Percentiles rank a stretch among this genome's conserved stretches.
phyloP scores from a whole-genome alignment of 2,113 vertebrate species.

The Emydocephalus ijimae region DNA sequence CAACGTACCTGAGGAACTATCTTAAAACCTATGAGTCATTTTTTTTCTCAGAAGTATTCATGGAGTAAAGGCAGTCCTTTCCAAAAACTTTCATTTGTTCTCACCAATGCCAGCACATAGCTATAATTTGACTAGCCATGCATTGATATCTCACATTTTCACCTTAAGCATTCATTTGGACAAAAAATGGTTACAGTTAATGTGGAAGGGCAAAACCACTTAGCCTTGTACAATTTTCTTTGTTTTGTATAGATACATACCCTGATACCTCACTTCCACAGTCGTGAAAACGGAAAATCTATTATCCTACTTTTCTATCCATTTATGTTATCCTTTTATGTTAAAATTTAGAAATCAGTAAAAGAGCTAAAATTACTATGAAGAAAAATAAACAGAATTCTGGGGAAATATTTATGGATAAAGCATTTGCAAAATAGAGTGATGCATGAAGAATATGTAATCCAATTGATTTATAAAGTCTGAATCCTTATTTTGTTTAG shows the following conservation, averaged over 20 bases:
- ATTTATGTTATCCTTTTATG: not conserved
- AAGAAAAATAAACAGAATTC: not conserved
- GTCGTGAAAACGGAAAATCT: not conserved
- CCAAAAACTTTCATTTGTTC: not conserved
- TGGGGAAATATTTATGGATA: not conserved
- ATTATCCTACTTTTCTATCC: not conserved
- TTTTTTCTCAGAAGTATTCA: not conserved
- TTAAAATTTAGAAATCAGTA: not conserved
- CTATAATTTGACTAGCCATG: not conserved
- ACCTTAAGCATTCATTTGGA: not conserved
- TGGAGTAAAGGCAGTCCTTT: not conserved
- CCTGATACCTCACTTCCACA: not conserved
- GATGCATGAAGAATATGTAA: too few species aligned
- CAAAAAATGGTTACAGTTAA: not conserved
- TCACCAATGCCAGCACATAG: not conserved
- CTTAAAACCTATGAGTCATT: not conserved
- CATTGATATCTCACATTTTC: not conserved
- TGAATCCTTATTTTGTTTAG: not conserved
- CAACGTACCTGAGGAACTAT: not conserved
- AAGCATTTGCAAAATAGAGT: not conserved
- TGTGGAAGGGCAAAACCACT: not conserved
- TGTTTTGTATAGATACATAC: not conserved
- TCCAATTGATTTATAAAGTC: not conserved
- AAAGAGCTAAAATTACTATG: not conserved
- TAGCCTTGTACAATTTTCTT: not conserved